Evolutionary conservation across 2,888 invertebrate genomes (phyloP).

Genomic region (Mimumesa dahlbomi): DNA sequence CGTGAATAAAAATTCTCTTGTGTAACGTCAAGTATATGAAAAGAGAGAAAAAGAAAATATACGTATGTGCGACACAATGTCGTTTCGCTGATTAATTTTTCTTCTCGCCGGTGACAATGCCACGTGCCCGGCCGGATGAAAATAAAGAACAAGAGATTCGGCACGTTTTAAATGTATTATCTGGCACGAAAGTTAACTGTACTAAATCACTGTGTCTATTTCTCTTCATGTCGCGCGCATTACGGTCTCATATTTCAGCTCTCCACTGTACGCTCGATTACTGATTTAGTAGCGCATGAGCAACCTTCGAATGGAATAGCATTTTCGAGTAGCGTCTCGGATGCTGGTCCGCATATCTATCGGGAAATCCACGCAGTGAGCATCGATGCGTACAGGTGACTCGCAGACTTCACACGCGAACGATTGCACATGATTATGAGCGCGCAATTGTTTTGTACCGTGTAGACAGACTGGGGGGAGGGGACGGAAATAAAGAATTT

Average conservation of each 20-base stretch:
- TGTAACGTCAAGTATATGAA: no score
- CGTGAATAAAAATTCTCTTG: no score
- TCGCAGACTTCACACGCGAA: slow-evolving; percentile 62
- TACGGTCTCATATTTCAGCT: slow-evolving; percentile 44
- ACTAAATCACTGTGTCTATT: slow-evolving; percentile 36
- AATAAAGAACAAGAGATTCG: no score
- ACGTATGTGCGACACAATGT: no score
- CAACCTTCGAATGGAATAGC: slow-evolving; percentile 51
- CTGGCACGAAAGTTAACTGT: no score
- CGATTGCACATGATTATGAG: slow-evolving; percentile 56
- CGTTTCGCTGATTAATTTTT: no score
- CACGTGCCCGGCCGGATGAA: no score
- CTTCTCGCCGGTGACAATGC: no score
- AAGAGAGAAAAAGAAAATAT: no score
- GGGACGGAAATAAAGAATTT: neutral
- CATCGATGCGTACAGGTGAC: slow-evolving; percentile 47
- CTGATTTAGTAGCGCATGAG: slow-evolving; percentile 59
- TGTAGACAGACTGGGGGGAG: slow-evolving; percentile 12
- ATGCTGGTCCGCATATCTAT: slow-evolving; percentile 45
- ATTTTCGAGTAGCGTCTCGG: slow-evolving; percentile 46
- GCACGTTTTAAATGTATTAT: no score
- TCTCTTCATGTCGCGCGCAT: slow-evolving; percentile 24
- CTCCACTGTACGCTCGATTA: slow-evolving; percentile 49
- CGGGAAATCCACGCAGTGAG: slow-evolving; percentile 43
- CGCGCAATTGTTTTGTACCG: slow-evolving; percentile 25